Evolutionary conservation across 2,113 vertebrate genomes (phyloP).

Genomic region (Dasyprocta punctata): DNA sequence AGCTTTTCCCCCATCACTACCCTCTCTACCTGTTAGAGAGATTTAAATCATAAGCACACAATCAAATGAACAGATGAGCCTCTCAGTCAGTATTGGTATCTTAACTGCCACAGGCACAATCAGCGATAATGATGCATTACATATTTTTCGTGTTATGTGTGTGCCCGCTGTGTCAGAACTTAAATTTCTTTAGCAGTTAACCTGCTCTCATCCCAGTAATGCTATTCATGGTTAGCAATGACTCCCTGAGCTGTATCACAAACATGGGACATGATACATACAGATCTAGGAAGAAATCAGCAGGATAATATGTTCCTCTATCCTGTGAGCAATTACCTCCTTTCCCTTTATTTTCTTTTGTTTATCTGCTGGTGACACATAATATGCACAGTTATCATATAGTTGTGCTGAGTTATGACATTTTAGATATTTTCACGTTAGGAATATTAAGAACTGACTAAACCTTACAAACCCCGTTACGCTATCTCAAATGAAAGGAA

Average conservation of each 20-base stretch:
- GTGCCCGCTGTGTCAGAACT: conserved; percentile 58
- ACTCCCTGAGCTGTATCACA: conserved; percentile 53
- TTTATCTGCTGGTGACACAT: conserved; percentile 34
- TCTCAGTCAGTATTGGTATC: conserved; percentile 41
- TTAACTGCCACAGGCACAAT: conserved; percentile 51
- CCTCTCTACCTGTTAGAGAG: not conserved
- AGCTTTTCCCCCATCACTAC: not conserved
- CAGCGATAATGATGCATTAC: conserved; percentile 3
- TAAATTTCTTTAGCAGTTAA: conserved; percentile 68
- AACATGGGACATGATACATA: conserved; percentile 43
- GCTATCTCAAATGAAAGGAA: not conserved
- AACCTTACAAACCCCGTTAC: conserved; percentile 37
- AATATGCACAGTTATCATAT: conserved; percentile 9
- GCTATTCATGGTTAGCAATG: conserved; percentile 59
- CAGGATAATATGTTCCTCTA: conserved; percentile 57
- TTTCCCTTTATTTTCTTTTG: conserved; percentile 26
- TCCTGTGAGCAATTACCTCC: conserved; percentile 39
- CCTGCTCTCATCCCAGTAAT: conserved; percentile 62
- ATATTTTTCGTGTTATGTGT: conserved; percentile 46
- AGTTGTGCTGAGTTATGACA: conserved; percentile 39
- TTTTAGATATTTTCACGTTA: conserved; percentile 35
- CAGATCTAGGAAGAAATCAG: conserved; percentile 48
- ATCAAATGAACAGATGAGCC: conserved; percentile 57
- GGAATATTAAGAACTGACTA: not conserved
- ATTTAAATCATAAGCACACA: conserved; percentile 61